Base-by-base conservation (phyloP, 2,797 vertebrate species). In the Hylomyscus alleni region DNA sequence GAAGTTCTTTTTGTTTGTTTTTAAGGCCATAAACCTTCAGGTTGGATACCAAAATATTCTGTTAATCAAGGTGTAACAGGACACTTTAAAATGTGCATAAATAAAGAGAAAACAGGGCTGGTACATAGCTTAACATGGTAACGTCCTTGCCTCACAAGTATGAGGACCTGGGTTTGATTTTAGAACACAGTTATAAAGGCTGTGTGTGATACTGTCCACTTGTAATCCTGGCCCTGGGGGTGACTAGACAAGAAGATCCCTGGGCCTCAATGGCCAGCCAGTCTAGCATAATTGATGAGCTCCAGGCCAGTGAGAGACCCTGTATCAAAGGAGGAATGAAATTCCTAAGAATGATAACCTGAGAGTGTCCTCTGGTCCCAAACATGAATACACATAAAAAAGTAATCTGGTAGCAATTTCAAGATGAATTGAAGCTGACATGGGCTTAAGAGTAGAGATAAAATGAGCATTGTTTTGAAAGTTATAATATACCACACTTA, bases 381-480 rank as follows among this genome's bases (percentile, higher is more conserved):
- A n/a, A 72, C 84, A 56, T 58, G 54, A 76, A 44, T 34, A 72
- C 6, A 44, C 24, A 90, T 3, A 83, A 93, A 83, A 93, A 95
- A 75, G 22, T 96, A 95, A 83, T 72, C 52, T 93, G 76, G 13
- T 62, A 44, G 5, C 44, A 91, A 76, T 89, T 85, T 14, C n/a
- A 91, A 85, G 82, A 76, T 72, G 47, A 8, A 52, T 90, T 96
- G 56, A 29, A 91, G 12, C 26, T 95, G 34, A 34, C 75, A 67
- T 89, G 20, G n/a, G 29, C 10, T 62, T 90, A 81, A 22, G 78
- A 13, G 19, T 90, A 52, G 83, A 87, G 83, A 93, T 34, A 50
- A 92, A 94, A 82, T 5, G 12, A 95, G 50, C 2, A 93, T 75
- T 96, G 89, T 1, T 50, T 92, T 86, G 20, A 87, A 96, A 84